These are phyloP conservation scores for Plutella xylostella DNA, from an alignment of 2,888 invertebrate genomes.

Conservation along the genomic window DNA sequence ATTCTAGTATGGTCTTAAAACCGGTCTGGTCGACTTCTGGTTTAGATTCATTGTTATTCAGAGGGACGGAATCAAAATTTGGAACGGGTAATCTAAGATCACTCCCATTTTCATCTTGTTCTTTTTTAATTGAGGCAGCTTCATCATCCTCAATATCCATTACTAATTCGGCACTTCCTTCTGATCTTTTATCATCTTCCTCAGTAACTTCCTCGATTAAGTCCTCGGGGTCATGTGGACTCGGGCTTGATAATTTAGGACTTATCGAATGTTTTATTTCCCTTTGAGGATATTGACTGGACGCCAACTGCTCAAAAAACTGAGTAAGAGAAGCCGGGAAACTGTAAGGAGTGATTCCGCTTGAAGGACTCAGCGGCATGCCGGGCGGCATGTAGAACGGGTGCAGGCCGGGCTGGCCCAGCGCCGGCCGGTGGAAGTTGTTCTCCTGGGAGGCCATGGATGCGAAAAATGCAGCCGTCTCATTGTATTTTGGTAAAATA, in stretches of 20 bases:
- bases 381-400: slow-evolving; percentile 74
- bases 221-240: slow-evolving; percentile 67
- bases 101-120: slow-evolving; percentile 42
- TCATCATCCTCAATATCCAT: slow-evolving; percentile 77
- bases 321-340: slow-evolving; percentile 71
- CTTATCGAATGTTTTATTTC: slow-evolving; percentile 42
- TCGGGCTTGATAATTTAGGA: slow-evolving; percentile 36
- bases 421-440: slow-evolving; percentile 55
- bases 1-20: slow-evolving; percentile 79
- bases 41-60: slow-evolving; percentile 36
- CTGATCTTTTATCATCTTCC: slow-evolving; percentile 64
- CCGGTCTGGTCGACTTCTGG: slow-evolving; percentile 68
- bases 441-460: slow-evolving; percentile 58
- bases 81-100: slow-evolving; percentile 31
- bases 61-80: slow-evolving; percentile 42
- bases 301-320: slow-evolving; percentile 73
- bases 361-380: slow-evolving; percentile 61
- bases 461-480: slow-evolving; percentile 73
- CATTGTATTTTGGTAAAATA: slow-evolving; percentile 78
- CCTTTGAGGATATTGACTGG: slow-evolving; percentile 59
- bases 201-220: slow-evolving; percentile 73
- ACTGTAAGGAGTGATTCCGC: slow-evolving; percentile 61
- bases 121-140: slow-evolving; percentile 54
- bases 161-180: slow-evolving; percentile 72
- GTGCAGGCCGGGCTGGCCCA: slow-evolving; percentile 66